Conservation (phyloP, 2,888 invertebrate genomes). For the Stenichneumon culpator region DNA sequence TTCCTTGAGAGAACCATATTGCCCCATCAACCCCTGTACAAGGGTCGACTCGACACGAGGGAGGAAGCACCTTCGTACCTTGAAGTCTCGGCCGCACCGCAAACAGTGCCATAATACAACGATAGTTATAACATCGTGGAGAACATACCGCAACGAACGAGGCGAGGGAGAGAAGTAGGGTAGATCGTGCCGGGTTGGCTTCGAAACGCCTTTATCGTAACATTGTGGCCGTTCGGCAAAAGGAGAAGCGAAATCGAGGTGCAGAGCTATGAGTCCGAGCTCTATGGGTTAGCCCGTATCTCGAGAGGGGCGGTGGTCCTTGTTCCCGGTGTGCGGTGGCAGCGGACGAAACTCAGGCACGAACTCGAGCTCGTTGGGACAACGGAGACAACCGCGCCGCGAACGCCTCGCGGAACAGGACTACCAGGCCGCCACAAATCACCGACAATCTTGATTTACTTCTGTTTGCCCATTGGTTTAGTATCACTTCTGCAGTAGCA, state of each 20-base stretch:
- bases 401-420: slow-evolving; percentile 70
- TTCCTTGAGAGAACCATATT: background rate
- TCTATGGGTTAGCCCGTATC: slow-evolving; percentile 45
- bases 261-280: slow-evolving; percentile 14
- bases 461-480: slow-evolving; percentile 84
- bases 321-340: slow-evolving; percentile 68
- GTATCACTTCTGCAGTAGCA: slow-evolving; percentile 80
- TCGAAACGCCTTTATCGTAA: slow-evolving; percentile 16
- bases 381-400: slow-evolving; percentile 36
- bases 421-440: slow-evolving; percentile 82
- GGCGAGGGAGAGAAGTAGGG: slow-evolving; percentile 10
- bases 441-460: slow-evolving; percentile 85
- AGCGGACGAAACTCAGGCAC: slow-evolving; percentile 75
- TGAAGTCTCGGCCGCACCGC: slow-evolving; percentile 10
- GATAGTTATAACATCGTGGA: background rate
- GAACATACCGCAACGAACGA: slow-evolving; percentile 1
- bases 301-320: slow-evolving; percentile 68
- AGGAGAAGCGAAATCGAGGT: slow-evolving; percentile 12
- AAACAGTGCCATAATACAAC: slow-evolving; percentile 16
- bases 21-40: background rate
- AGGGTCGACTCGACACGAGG: background rate
- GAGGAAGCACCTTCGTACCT: slow-evolving; percentile 5
- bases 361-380: slow-evolving; percentile 74
- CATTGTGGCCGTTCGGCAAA: background rate
- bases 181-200: background rate